Percentiles rank a stretch among this genome's conserved stretches.
Conservation (phyloP, 35 echinoderm and acorn worm species). For the Antedon bifida region DNA sequence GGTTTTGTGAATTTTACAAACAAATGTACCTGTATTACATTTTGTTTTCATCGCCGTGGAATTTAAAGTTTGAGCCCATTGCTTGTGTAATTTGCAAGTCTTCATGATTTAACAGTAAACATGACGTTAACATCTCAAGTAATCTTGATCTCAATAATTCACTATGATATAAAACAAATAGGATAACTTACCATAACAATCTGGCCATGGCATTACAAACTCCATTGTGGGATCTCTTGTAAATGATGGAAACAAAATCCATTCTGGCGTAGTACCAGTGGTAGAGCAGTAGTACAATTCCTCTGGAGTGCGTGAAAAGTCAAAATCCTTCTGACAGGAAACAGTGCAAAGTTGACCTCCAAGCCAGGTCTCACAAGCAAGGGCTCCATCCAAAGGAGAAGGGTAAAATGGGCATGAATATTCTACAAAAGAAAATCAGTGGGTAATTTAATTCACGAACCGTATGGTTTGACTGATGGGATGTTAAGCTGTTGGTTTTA, state of each 20-base stretch:
- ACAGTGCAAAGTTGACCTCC: conserved; percentile 34
- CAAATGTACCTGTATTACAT: too few species aligned
- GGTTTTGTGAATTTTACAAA: too few species aligned
- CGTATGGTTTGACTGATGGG: too few species aligned
- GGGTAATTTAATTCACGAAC: background rate
- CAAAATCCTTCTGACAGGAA: conserved; percentile 20
- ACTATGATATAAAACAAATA: too few species aligned
- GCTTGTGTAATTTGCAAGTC: too few species aligned
- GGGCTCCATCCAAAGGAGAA: conserved; percentile 21
- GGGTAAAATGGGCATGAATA: conserved; percentile 25
- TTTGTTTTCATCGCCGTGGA: too few species aligned
- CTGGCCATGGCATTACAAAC: conserved; percentile 33
- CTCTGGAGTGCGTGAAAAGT: conserved; percentile 19
- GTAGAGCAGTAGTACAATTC: conserved; percentile 10
- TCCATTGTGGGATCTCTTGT: background rate
- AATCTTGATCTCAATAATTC: too few species aligned
- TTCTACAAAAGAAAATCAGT: conserved; percentile 3
- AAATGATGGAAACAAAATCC: background rate
- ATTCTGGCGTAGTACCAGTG: background rate
- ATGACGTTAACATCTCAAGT: too few species aligned
- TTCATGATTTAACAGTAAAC: too few species aligned
- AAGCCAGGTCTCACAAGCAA: conserved; percentile 31
- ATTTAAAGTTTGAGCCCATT: too few species aligned
- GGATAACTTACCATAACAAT: conserved; percentile 26
- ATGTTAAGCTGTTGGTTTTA: too few species aligned